Percentiles rank a stretch among this genome's conserved stretches.
Conservation (phyloP, 2,113 vertebrate species). For the Uria aalge region DNA sequence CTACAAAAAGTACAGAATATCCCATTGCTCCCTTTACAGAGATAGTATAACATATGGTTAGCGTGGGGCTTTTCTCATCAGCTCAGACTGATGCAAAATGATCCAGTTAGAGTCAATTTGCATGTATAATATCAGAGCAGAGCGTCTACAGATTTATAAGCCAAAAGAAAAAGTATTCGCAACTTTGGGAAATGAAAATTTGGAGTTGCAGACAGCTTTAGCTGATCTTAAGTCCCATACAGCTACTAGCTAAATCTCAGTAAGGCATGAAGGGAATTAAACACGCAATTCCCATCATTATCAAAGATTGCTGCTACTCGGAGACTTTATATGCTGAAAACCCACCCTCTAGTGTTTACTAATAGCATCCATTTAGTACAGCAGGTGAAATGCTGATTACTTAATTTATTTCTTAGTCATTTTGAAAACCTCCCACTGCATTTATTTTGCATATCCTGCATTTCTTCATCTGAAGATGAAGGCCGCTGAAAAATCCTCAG, state of each 20-base stretch:
- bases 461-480: neutral
- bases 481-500: neutral
- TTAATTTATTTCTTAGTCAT: constrained; percentile 42
- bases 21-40: constrained; percentile 1
- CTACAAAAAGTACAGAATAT: neutral
- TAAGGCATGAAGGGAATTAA: constrained; percentile 26
- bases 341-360: constrained; percentile 19
- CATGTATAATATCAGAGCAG: constrained; percentile 30
- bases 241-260: constrained; percentile 22
- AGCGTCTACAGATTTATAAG: neutral
- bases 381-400: constrained; percentile 40
- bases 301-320: neutral
- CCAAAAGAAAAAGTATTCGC: constrained; percentile 12
- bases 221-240: constrained; percentile 18
- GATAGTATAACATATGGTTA: constrained; percentile 45
- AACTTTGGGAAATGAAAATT: constrained; percentile 6
- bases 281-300: constrained; percentile 12
- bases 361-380: neutral
- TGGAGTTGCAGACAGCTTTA: neutral
- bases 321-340: constrained; percentile 5
- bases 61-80: constrained; percentile 49
- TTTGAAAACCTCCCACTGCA: neutral
- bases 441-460: constrained; percentile 17
- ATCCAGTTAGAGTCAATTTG: constrained; percentile 36
- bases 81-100: constrained; percentile 34